Evolutionary conservation across 2,888 invertebrate genomes (phyloP).

Genomic region (Chelonus formosanus): DNA sequence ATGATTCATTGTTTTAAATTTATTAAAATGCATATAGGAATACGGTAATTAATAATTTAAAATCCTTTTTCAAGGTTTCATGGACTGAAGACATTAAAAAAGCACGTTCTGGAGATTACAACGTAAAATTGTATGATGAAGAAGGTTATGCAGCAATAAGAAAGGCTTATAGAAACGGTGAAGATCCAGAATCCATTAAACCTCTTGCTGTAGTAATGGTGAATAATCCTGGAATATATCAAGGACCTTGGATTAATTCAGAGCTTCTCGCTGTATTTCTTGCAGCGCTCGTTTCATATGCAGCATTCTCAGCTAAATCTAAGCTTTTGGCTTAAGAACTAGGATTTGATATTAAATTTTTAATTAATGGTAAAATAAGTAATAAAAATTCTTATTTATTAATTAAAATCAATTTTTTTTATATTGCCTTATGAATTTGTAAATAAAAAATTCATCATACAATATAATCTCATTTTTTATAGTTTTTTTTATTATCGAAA

Average conservation of each 20-base stretch:
- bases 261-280: constrained; percentile 86
- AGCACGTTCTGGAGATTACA: constrained; percentile 82
- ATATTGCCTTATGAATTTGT: no score
- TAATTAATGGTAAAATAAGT: constrained; percentile 23
- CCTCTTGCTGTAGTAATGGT: constrained; percentile 77
- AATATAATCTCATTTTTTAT: not conserved
- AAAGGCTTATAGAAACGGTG: constrained; percentile 81
- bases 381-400: constrained; percentile 4
- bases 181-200: constrained; percentile 73
- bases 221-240: constrained; percentile 83
- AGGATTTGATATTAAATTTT: constrained; percentile 19
- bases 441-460: constrained; percentile 7
- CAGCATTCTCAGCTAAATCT: constrained; percentile 85
- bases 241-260: constrained; percentile 92
- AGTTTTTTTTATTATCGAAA: constrained; percentile 4
- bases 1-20: no score
- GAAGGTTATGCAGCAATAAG: constrained; percentile 89
- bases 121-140: constrained; percentile 87
- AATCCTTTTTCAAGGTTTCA: constrained; percentile 74
- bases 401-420: constrained; percentile 13
- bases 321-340: constrained; percentile 75
- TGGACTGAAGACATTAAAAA: constrained; percentile 90
- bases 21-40: no score
- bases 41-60: no score
- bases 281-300: constrained; percentile 83